These are phyloP conservation scores for Morelia viridis DNA, from an alignment of 2,797 vertebrate species.

Conservation along the genomic window DNA sequence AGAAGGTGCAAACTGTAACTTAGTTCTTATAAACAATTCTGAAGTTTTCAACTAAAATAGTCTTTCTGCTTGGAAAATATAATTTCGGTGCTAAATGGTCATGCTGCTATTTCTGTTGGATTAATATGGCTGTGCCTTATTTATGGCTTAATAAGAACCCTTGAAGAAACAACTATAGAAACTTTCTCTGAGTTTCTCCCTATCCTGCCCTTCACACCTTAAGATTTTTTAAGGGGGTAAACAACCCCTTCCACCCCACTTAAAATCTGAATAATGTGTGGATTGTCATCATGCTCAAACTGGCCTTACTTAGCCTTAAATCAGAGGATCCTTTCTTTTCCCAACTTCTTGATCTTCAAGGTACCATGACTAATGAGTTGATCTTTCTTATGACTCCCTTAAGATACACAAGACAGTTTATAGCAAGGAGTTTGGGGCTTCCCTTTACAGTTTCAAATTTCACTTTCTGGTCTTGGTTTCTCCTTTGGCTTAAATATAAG, in stretches of 20 bases:
- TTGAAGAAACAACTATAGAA: background rate
- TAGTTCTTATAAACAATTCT: background rate
- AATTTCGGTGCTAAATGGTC: background rate
- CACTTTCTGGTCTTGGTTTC: background rate
- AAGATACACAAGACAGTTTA: background rate
- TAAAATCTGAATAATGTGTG: background rate
- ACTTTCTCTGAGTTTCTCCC: background rate
- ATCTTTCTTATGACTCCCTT: background rate
- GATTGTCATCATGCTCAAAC: background rate
- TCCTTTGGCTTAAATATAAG: background rate
- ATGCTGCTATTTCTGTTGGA: background rate
- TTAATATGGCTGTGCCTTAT: background rate
- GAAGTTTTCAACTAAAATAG: background rate
- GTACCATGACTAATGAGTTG: background rate
- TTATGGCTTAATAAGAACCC: background rate
- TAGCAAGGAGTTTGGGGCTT: background rate
- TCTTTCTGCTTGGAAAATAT: conserved; percentile 8
- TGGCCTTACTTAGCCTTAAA: background rate
- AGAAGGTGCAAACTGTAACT: background rate
- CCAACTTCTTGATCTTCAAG: background rate
- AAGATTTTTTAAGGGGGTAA: background rate
- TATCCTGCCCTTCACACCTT: too few relatives aligned
- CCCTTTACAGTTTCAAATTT: background rate
- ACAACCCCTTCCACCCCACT: background rate
- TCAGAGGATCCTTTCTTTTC: background rate